These are phyloP conservation scores for Drosophila cognata DNA, from an alignment of 2,888 invertebrate genomes.

Conservation along the genomic window DNA sequence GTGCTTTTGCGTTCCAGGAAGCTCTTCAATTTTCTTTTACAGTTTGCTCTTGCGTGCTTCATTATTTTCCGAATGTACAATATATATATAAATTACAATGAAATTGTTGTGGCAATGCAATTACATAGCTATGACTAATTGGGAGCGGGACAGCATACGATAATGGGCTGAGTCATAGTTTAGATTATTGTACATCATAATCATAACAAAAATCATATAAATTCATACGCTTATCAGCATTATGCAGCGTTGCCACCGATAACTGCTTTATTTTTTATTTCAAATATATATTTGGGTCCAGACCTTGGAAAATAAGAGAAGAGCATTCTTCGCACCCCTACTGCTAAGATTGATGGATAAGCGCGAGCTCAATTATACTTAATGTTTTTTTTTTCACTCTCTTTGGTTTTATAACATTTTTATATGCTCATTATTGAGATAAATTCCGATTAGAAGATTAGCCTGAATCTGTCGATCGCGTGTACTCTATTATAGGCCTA, in stretches of 20 bases:
- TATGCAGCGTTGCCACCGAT: no score
- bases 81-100: conserved; percentile 43
- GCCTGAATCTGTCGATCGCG: not conserved
- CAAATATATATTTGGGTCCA: not conserved
- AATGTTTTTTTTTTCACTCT: no score
- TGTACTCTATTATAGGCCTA: conserved; percentile 3
- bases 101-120: conserved; percentile 33
- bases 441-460: not conserved
- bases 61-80: conserved; percentile 49
- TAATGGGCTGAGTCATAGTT: not conserved
- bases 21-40: conserved; percentile 70
- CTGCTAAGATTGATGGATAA: no score
- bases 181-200: not conserved
- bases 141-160: not conserved
- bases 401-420: no score
- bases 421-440: not conserved
- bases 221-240: not conserved
- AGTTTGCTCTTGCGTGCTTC: conserved; percentile 55
- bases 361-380: not conserved
- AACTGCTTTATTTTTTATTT: not conserved
- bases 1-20: conserved; percentile 74
- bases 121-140: conserved; percentile 36
- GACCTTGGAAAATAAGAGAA: no score
- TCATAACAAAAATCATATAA: not conserved
- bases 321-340: no score